These are phyloP conservation scores for Phortica variegata DNA, from an alignment of 1,140 invertebrate species.

Conservation along the genomic window DNA sequence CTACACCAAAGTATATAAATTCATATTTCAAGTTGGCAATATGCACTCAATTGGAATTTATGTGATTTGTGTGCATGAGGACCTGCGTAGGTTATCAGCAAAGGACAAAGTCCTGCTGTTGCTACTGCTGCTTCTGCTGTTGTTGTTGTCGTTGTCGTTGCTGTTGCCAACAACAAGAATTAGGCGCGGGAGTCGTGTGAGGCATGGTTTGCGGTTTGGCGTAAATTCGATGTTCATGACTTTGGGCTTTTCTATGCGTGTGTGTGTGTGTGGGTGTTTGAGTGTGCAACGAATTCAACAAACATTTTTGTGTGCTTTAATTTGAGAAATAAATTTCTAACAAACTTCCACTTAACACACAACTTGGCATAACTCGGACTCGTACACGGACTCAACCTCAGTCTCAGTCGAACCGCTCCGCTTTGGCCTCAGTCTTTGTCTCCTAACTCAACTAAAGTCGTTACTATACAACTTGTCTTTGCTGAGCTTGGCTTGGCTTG, in stretches of 20 bases:
- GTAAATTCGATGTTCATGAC: conserved; percentile 23
- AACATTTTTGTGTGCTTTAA: too few relatives aligned
- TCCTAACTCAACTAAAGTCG: too few relatives aligned
- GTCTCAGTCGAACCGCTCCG: too few relatives aligned
- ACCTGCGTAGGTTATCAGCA: conserved; percentile 53
- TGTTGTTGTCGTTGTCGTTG: not conserved
- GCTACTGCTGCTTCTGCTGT: conserved; percentile 10
- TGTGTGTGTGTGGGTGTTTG: conserved; percentile 2
- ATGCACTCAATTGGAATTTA: conserved; percentile 57
- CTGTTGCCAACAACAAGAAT: not conserved
- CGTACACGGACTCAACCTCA: too few relatives aligned
- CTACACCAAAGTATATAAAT: conserved; percentile 49
- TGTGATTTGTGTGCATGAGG: conserved; percentile 54
- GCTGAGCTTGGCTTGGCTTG: too few relatives aligned
- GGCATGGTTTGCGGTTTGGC: not conserved
- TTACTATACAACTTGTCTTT: too few relatives aligned
- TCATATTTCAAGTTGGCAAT: conserved; percentile 38
- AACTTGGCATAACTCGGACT: too few relatives aligned
- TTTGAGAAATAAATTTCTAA: too few relatives aligned
- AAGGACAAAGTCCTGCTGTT: conserved; percentile 18
- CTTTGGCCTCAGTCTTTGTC: too few relatives aligned
- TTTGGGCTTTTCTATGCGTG: conserved; percentile 35
- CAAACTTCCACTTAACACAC: too few relatives aligned
- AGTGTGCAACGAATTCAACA: too few relatives aligned
- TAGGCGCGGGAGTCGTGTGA: conserved; percentile 2